These are phyloP conservation scores for Drosophila aff. DNA, from an alignment of 1,140 invertebrate genomes.

Conservation along the genomic window DNA sequence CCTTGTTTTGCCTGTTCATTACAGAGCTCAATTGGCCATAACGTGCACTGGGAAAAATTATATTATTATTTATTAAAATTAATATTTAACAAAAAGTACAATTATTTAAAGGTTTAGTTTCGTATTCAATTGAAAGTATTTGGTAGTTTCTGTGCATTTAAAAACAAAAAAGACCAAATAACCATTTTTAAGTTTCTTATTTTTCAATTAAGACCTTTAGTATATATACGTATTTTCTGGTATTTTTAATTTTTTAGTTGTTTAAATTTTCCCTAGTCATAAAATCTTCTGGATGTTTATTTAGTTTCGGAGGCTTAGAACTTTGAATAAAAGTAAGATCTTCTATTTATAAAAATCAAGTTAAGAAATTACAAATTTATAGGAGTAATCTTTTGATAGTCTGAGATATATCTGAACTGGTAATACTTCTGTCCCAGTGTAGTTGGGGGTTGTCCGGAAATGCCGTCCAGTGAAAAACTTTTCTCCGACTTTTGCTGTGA, in stretches of 20 bases:
- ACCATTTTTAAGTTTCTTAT: too few species aligned
- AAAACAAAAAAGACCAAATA: too few species aligned
- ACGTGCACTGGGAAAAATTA: constrained; percentile 5
- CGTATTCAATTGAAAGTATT: too few species aligned
- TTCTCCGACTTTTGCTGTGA: constrained; percentile 33
- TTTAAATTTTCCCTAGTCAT: neutral
- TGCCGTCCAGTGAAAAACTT: constrained; percentile 38
- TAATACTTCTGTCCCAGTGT: neutral
- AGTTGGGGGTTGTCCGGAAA: constrained; percentile 44
- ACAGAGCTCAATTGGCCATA: constrained; percentile 47
- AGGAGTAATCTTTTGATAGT: neutral
- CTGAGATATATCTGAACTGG: neutral
- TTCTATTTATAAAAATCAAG: neutral
- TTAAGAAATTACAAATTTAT: neutral
- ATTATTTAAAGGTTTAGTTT: too few species aligned
- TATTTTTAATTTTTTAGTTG: neutral
- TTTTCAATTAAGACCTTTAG: too few species aligned
- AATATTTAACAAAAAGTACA: neutral
- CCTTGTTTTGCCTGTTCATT: constrained; percentile 28
- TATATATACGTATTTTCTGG: neutral
- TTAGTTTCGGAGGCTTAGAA: neutral
- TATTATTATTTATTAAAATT: too few species aligned
- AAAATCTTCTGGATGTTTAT: neutral
- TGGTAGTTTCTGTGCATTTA: too few species aligned
- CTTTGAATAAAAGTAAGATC: neutral